phyloP scores from a whole-genome alignment of 1,140 invertebrate genomes.

The Pseudomyrmex dendroicus region DNA sequence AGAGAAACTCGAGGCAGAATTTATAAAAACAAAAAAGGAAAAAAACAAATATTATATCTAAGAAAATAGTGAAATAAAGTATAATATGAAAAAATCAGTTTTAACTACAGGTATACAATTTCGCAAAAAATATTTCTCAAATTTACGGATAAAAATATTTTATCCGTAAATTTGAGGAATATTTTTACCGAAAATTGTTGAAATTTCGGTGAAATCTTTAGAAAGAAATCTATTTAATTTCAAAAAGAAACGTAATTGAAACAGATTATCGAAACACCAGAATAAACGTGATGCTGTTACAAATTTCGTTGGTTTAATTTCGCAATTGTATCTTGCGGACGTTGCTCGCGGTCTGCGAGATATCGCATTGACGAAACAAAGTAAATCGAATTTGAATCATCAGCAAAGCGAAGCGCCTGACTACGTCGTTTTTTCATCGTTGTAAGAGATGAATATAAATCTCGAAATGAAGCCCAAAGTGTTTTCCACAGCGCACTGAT shows the following conservation, averaged over 20 bases:
- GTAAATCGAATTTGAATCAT: constrained; percentile 41
- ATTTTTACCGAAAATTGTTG: background rate
- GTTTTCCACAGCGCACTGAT: background rate
- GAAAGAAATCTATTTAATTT: constrained; percentile 15
- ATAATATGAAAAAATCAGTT: background rate
- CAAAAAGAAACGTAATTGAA: background rate
- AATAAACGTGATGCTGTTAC: constrained; percentile 26
- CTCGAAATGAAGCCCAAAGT: background rate
- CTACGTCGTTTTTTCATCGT: background rate
- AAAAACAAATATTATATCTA: background rate
- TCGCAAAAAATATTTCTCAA: too few species aligned
- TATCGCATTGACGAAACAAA: constrained; percentile 23
- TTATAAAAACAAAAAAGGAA: too few species aligned
- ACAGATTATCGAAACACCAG: background rate
- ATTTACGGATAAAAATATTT: background rate
- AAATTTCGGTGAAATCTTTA: background rate
- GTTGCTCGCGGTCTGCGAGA: constrained; percentile 6
- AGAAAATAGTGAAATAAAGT: background rate
- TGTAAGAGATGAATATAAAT: constrained; percentile 23
- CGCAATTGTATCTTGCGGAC: constrained; percentile 1
- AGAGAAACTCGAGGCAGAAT: too few species aligned
- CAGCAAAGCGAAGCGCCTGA: background rate
- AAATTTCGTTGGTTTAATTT: constrained; percentile 33
- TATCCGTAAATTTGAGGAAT: background rate
- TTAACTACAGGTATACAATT: background rate